Evolutionary conservation across 2,888 invertebrate species (phyloP).

Genomic region (Morpho deidamia): DNA sequence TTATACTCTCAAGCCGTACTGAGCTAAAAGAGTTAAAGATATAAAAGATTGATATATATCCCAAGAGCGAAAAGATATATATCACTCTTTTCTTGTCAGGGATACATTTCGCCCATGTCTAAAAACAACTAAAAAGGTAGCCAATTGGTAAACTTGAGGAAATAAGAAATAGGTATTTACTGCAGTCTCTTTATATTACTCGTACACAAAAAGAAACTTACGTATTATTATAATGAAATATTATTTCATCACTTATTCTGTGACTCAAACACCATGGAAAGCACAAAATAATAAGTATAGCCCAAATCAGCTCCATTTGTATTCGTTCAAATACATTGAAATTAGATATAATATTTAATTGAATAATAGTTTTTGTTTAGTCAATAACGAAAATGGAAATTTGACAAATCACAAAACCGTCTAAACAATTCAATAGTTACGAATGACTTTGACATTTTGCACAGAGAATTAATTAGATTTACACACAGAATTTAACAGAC

Average conservation of each 20-base stretch:
- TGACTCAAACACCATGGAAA: constrained; percentile 6
- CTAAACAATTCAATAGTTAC: background rate
- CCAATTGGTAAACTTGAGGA: too few species aligned
- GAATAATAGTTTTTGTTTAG: constrained; percentile 4
- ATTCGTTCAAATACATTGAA: constrained; percentile 1
- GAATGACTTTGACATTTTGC: background rate
- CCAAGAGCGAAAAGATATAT: too few species aligned
- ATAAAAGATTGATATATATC: too few species aligned
- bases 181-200: too few species aligned
- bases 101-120: too few species aligned
- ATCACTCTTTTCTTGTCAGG: too few species aligned
- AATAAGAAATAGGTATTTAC: too few species aligned
- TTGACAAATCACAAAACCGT: background rate
- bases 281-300: constrained; percentile 4
- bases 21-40: too few species aligned
- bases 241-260: constrained; percentile 42
- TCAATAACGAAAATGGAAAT: background rate
- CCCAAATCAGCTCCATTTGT: constrained; percentile 13
- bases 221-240: constrained; percentile 69
- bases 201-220: constrained; percentile 37
- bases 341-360: background rate
- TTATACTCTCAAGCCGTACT: too few species aligned
- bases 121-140: too few species aligned
- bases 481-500: too few species aligned
- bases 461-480: background rate